Conservation (phyloP, 2,797 vertebrate species). For the Scyliorhinus canicula region DNA sequence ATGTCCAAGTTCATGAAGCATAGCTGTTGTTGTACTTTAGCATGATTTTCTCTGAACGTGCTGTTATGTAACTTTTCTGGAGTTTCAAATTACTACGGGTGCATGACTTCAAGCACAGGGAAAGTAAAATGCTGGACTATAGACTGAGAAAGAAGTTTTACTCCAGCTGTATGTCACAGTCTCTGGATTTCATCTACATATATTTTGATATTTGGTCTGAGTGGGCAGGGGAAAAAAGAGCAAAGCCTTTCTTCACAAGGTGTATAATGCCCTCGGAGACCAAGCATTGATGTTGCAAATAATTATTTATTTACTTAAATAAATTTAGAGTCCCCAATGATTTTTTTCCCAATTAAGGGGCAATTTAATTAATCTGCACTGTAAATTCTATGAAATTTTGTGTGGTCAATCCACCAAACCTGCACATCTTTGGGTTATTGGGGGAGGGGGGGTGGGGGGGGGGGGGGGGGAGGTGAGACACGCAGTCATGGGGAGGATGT, state of each 20-base stretch:
- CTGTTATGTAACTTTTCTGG: neutral
- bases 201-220: neutral
- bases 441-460: too few species aligned
- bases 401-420: too few species aligned
- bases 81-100: neutral
- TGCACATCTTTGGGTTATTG: too few species aligned
- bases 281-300: neutral
- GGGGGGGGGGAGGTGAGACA: too few species aligned
- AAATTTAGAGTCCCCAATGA: too few species aligned
- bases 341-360: too few species aligned
- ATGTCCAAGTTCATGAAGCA: neutral
- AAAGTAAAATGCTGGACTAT: neutral
- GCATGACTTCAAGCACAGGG: neutral
- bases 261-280: neutral
- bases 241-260: neutral
- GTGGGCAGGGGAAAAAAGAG: neutral
- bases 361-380: too few species aligned
- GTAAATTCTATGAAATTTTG: too few species aligned
- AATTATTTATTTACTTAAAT: too few species aligned
- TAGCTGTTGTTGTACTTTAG: neutral
- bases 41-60: neutral
- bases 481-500: too few species aligned
- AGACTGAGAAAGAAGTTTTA: neutral
- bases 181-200: neutral
- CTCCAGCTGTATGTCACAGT: neutral